Evolutionary conservation across 2,888 invertebrate species (phyloP), one percentile per base, ranked within the genome.

Genomic region (Charanyca ferruginea): DNA sequence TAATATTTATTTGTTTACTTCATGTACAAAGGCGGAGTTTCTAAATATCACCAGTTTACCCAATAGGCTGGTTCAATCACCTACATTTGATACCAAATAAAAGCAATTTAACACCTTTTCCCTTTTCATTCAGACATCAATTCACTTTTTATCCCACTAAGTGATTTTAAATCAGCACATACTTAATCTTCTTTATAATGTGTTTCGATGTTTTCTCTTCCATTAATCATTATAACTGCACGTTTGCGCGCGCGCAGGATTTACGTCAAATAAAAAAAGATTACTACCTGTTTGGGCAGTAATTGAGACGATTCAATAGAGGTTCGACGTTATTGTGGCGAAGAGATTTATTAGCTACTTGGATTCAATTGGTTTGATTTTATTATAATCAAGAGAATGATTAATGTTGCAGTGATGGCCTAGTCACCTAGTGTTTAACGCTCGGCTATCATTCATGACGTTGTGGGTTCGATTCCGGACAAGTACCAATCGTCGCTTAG

Each of bases 281-380:
- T 45, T 9, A 13, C 57, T 16, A 25, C 23, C 16, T 11, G 38
- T 42, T 32, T 35, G 54, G 61, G 58, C 49, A 54, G 70, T 70
- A 75, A 76, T 76, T 70, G 74, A 75, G 66, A 70, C 54, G 18
- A 48, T 62, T 65, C 70, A 65, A 76, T 62, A 42, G 18, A 18
- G 11, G 54, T 64, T 54, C 51, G 47, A 54, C 42, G 16, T 44
- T 49, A 44, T 35, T 6, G 28, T 20, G 35, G 20, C 22, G n/a
- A 22, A 16, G 11, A 35, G 18, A 61, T 49, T 67, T 63, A 63
- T 52, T 28, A 0, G 35, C 22, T 66, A 28, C 9, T 52, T 51
- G 20, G 38, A 60, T 47, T 52, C 8, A 66, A 57, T 49, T 57
- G 18, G 4, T 28, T 53, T 38, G 11, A 38, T 28, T 25, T 65